A percentile compares a stretch with the other conserved stretches of the same genome.
Conservation (phyloP, 2,113 vertebrate genomes). For the Prunella himalayana region DNA sequence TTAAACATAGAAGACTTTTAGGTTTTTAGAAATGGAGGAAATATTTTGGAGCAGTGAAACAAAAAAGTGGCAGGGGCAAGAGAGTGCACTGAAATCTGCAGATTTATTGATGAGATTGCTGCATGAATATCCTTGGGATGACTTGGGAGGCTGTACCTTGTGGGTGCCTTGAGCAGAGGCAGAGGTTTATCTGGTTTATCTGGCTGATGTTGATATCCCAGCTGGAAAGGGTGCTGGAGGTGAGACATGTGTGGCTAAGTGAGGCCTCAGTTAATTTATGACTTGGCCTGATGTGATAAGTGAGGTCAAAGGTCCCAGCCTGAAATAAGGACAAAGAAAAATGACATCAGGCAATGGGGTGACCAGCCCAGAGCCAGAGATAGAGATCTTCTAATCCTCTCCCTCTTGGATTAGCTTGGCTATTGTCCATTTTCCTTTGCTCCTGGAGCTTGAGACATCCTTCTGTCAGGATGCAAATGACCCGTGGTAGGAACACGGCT, state of each 20-base stretch:
- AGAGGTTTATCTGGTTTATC: not conserved
- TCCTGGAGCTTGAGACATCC: not conserved
- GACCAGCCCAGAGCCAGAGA: not conserved
- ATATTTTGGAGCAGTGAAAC: not conserved
- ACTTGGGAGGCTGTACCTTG: not conserved
- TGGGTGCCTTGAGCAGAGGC: rapidly evolving
- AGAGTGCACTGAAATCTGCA: not conserved
- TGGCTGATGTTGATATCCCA: not conserved
- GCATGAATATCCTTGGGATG: not conserved
- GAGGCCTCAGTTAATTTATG: not conserved
- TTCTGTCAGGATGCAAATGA: not conserved
- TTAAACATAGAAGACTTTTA: not conserved
- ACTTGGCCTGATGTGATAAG: not conserved
- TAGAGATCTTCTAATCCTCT: not conserved
- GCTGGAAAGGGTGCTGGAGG: not conserved
- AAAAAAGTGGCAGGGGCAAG: not conserved
- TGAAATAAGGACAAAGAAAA: not conserved
- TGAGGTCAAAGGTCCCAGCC: not conserved
- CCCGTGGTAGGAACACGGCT: not conserved
- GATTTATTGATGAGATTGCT: not conserved
- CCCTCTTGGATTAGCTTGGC: not conserved
- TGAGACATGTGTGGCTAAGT: not conserved
- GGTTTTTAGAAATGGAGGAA: not conserved
- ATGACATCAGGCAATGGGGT: not conserved
- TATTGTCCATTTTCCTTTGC: not conserved